phyloP scores from a whole-genome alignment of 2,797 vertebrate species.

The Crocodylus rhombifer region DNA sequence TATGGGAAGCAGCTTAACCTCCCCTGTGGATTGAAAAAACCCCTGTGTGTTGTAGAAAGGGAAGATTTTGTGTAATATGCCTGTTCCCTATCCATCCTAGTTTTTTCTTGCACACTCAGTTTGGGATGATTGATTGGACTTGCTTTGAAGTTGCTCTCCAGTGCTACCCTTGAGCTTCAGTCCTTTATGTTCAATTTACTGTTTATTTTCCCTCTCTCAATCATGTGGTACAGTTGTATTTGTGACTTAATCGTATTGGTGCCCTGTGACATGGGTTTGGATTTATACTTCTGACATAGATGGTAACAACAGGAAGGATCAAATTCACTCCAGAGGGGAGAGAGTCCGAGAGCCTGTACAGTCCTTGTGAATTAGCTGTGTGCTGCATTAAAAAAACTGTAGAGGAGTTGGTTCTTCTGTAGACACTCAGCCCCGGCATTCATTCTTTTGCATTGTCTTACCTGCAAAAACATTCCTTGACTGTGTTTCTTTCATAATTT shows the following conservation, averaged over 20 bases:
- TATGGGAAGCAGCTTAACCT: constrained; percentile 7
- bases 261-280: constrained; percentile 54
- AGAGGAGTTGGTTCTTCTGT: not conserved
- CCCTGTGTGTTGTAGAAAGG: not conserved
- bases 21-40: not conserved
- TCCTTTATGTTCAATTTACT: constrained; percentile 36
- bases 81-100: not conserved
- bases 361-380: constrained; percentile 35
- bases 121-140: constrained; percentile 27
- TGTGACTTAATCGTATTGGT: constrained; percentile 68
- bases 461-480: not conserved
- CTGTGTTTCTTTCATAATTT: not conserved
- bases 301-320: constrained; percentile 58
- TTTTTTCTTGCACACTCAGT: not conserved
- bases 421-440: constrained; percentile 40
- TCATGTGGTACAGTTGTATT: constrained; percentile 49
- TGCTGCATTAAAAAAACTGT: constrained; percentile 28
- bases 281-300: constrained; percentile 34
- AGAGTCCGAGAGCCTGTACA: constrained; percentile 41
- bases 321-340: constrained; percentile 45
- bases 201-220: constrained; percentile 1
- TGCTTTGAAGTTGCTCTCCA: constrained; percentile 38
- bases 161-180: constrained; percentile 48
- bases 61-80: not conserved
- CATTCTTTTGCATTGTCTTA: constrained; percentile 50